phyloP scores from a whole-genome alignment of 2,797 vertebrate species.

The Danio albolineatus region DNA sequence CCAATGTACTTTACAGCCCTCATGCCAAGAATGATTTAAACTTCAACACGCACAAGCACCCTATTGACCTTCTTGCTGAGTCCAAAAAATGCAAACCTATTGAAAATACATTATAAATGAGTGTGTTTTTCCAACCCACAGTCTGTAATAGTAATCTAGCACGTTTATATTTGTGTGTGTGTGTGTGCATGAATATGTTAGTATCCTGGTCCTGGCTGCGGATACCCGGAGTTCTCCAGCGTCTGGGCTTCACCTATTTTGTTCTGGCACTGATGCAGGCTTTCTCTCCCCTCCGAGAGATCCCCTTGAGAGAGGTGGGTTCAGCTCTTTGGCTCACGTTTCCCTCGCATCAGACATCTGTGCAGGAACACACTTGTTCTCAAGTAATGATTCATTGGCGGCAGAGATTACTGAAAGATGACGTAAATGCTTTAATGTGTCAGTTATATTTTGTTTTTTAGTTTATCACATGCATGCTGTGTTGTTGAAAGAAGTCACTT shows the following conservation, averaged over 20 bases:
- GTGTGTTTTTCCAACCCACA: conserved; percentile 8
- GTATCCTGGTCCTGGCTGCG: conserved; percentile 85
- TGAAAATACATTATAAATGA: conserved; percentile 1
- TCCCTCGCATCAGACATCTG: conserved; percentile 24
- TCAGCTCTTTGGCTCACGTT: conserved; percentile 17
- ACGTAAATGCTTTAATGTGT: neutral
- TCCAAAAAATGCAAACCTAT: neutral
- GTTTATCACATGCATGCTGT: neutral
- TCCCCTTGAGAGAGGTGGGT: conserved; percentile 70
- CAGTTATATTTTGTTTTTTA: neutral
- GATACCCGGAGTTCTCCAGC: conserved; percentile 85
- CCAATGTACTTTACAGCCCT: neutral
- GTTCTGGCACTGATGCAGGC: conserved; percentile 81
- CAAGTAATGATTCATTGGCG: conserved; percentile 28
- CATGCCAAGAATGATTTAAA: neutral
- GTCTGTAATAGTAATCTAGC: conserved; percentile 25
- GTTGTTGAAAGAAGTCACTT: no score
- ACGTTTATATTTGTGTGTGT: conserved; percentile 46
- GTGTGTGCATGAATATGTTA: conserved; percentile 62
- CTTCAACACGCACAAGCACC: neutral
- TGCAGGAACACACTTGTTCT: conserved; percentile 31
- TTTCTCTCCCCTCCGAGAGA: conserved; percentile 73
- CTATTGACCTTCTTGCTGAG: neutral
- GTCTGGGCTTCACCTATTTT: conserved; percentile 84
- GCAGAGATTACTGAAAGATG: conserved; percentile 26